Evolutionary conservation across 2,888 invertebrate genomes (phyloP).

Genomic region (Drosophila parthenogenetica): DNA sequence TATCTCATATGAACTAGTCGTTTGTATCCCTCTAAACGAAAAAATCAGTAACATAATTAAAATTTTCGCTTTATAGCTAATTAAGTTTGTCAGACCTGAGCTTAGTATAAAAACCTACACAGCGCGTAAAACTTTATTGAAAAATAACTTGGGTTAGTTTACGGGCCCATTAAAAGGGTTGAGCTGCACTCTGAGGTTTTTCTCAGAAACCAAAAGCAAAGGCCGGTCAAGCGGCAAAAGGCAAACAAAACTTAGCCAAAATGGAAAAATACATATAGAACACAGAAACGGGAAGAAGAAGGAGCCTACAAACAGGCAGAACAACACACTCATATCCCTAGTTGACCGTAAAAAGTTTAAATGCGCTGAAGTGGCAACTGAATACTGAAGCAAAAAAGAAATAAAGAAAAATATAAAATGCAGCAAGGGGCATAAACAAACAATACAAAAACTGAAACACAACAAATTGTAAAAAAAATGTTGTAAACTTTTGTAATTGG

Average conservation of each 20-base stretch:
- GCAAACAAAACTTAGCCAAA: constrained; percentile 9
- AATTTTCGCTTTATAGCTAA: constrained; percentile 20
- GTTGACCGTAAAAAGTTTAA: constrained; percentile 63
- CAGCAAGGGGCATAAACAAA: constrained; percentile 39
- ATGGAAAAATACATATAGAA: neutral
- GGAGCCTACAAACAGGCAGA: constrained; percentile 2
- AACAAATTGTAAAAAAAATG: constrained; percentile 44
- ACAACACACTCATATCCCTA: constrained; percentile 42
- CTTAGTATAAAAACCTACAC: neutral
- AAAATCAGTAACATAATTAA: constrained; percentile 26
- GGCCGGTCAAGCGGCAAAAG: constrained; percentile 29
- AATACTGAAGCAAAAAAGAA: constrained; percentile 7
- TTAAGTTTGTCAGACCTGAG: constrained; percentile 20
- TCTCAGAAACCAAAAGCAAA: neutral
- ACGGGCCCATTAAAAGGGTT: constrained; percentile 30
- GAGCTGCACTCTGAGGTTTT: neutral
- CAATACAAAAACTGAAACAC: constrained; percentile 37
- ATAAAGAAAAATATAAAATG: constrained; percentile 23
- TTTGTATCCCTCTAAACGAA: neutral
- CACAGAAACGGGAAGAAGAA: neutral
- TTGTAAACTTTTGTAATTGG: constrained; percentile 53
- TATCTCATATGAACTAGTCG: neutral
- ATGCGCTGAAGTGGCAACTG: constrained; percentile 41
- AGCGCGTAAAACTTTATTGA: constrained; percentile 33
- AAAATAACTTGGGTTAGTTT: constrained; percentile 34